These are phyloP conservation scores for Thymelicus sylvestris DNA, from an alignment of 2,888 invertebrate species.

Conservation along the genomic window DNA sequence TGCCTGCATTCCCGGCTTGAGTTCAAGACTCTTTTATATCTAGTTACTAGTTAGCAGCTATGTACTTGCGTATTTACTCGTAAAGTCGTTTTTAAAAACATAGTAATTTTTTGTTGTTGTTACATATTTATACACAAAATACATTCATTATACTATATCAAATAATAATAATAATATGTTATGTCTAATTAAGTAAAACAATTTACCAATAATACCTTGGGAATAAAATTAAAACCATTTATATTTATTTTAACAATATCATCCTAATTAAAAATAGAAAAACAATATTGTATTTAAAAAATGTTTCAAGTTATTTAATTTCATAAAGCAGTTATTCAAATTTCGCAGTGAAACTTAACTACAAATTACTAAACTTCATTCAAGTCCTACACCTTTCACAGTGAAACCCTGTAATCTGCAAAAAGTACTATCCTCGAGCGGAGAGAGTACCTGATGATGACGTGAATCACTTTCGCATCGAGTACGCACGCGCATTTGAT, in stretches of 20 bases:
- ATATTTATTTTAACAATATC: no score
- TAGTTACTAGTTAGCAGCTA: conserved; percentile 39
- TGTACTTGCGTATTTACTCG: conserved; percentile 5
- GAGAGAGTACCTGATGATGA: conserved; percentile 45
- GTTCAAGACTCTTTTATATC: conserved; percentile 54
- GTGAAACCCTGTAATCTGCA: conserved; percentile 11
- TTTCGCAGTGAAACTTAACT: conserved; percentile 1
- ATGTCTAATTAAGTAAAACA: no score
- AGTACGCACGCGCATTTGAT: conserved; percentile 61
- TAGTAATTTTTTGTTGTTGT: no score
- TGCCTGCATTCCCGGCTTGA: conserved; percentile 72
- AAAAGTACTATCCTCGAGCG: conserved; percentile 38
- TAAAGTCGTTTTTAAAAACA: background rate
- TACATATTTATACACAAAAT: no score
- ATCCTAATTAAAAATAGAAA: no score
- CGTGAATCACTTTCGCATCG: conserved; percentile 76
- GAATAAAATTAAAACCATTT: no score
- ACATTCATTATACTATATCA: no score
- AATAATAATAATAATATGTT: no score
- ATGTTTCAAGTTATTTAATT: background rate
- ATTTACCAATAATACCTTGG: no score
- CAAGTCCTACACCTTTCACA: conserved; percentile 1
- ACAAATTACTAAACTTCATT: background rate
- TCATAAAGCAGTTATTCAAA: background rate
- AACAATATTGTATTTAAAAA: no score